phyloP scores from a whole-genome alignment of 1,140 invertebrate genomes.

The Lasaia peninsularis region DNA sequence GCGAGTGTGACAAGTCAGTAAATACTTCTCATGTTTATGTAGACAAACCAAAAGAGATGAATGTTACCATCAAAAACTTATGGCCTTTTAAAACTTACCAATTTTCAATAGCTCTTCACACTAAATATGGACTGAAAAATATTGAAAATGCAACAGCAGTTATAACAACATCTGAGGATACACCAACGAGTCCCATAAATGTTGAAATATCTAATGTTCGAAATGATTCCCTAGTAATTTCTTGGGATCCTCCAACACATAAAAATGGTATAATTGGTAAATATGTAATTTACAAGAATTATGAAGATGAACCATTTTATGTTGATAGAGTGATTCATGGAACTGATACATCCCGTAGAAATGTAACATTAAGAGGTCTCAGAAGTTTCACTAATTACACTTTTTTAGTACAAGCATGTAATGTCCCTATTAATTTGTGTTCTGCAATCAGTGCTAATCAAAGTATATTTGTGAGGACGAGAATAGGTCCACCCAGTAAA shows the following conservation, averaged over 20 bases:
- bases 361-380: conserved; percentile 52
- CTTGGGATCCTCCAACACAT: conserved; percentile 82
- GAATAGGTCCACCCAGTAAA: conserved; percentile 79
- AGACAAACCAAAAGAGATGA: conserved; percentile 43
- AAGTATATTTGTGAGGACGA: conserved; percentile 72
- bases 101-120: conserved; percentile 85
- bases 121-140: conserved; percentile 83
- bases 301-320: conserved; percentile 33
- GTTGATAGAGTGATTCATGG: conserved; percentile 35
- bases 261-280: conserved; percentile 86
- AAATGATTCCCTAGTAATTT: conserved; percentile 81
- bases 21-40: conserved; percentile 61
- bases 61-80: conserved; percentile 78
- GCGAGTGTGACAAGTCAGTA: conserved; percentile 47
- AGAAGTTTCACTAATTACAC: conserved; percentile 81
- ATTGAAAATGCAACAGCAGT: conserved; percentile 81
- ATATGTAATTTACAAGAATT: conserved; percentile 81
- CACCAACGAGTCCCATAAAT: conserved; percentile 77
- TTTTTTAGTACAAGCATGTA: conserved; percentile 84
- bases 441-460: conserved; percentile 70
- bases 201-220: conserved; percentile 80
- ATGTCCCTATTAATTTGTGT: conserved; percentile 77
- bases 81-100: conserved; percentile 89
- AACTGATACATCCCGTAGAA: conserved; percentile 43
- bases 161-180: conserved; percentile 87